Evolutionary conservation across 2,888 invertebrate genomes (phyloP).

Genomic region (Sinohyriopsis cumingii): DNA sequence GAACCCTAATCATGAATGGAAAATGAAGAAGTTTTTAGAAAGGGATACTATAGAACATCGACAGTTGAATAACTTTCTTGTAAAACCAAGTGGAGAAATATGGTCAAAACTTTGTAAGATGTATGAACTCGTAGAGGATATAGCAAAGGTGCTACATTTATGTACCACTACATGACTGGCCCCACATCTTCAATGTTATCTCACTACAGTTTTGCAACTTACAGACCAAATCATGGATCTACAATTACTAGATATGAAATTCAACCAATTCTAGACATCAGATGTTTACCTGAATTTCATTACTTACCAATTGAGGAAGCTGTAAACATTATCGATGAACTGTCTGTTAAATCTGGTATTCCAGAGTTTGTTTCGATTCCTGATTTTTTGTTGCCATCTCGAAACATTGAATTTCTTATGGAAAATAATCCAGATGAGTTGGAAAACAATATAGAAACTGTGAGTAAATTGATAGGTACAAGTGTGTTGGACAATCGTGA

Average conservation of each 20-base stretch:
- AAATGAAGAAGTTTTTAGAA: background rate
- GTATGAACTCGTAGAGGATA: background rate
- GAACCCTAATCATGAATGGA: background rate
- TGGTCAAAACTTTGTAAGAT: background rate
- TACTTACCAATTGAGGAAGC: background rate
- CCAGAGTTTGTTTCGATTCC: background rate
- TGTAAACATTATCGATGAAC: background rate
- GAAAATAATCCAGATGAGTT: background rate
- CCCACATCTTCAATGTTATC: too few species aligned
- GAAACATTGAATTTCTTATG: background rate
- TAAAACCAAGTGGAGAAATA: slow-evolving; percentile 1
- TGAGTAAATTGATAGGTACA: too few species aligned
- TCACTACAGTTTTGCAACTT: too few species aligned
- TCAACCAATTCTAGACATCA: slow-evolving; percentile 1
- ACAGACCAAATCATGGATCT: too few species aligned
- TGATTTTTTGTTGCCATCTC: background rate
- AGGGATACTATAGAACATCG: background rate
- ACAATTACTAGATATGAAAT: background rate
- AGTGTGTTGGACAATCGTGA: too few species aligned
- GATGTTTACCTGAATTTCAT: slow-evolving; percentile 2
- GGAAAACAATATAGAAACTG: too few species aligned
- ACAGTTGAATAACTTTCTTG: background rate
- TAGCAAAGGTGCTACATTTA: background rate
- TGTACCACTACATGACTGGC: background rate
- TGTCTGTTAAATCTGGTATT: background rate